These are phyloP conservation scores for Hymenopus coronatus DNA, from an alignment of 2,888 invertebrate genomes.

Conservation along the genomic window DNA sequence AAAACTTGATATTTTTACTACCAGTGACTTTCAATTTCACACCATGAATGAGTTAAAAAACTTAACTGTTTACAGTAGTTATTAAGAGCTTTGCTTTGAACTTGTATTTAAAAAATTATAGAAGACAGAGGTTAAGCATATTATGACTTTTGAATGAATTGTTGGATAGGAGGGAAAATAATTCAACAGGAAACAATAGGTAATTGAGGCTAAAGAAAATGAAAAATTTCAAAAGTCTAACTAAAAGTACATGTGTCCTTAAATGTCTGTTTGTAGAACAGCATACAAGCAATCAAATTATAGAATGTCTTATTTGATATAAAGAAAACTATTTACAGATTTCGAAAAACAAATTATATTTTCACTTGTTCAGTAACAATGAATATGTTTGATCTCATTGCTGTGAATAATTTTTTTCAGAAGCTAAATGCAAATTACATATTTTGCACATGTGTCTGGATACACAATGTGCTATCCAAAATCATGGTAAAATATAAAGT, in stretches of 20 bases:
- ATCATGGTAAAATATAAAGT: too few species aligned
- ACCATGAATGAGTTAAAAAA: too few species aligned
- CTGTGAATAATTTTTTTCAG: not conserved
- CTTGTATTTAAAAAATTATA: not conserved
- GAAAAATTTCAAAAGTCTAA: not conserved
- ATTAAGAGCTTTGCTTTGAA: not conserved
- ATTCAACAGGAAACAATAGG: not conserved
- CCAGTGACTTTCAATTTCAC: not conserved
- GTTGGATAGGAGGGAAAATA: not conserved
- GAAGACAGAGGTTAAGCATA: not conserved
- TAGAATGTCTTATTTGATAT: not conserved
- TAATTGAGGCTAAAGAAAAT: not conserved
- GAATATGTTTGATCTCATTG: not conserved
- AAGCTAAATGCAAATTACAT: not conserved
- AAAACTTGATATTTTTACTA: not conserved
- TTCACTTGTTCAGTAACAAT: too few species aligned
- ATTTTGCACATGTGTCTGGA: too few species aligned
- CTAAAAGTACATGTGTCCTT: not conserved
- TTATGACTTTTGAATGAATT: not conserved
- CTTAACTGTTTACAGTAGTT: not conserved
- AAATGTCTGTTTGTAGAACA: not conserved
- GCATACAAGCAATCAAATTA: not conserved
- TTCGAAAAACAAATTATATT: not conserved
- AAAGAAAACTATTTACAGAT: not conserved
- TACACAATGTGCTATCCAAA: too few species aligned